phyloP scores from a whole-genome alignment of 2,113 vertebrate genomes.

The Periophthalmodon schlosseri region DNA sequence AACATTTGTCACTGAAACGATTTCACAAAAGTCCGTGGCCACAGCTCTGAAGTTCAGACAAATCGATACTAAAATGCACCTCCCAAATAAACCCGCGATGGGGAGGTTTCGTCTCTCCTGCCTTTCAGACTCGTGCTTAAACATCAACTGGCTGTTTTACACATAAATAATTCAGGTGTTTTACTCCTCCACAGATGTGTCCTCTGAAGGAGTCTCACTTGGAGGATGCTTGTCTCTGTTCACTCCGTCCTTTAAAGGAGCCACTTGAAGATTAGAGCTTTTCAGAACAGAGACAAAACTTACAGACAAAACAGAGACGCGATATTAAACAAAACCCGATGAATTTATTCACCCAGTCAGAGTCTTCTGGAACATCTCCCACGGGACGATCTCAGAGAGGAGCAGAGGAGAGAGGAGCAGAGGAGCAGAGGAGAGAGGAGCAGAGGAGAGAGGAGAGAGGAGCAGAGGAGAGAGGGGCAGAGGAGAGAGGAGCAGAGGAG shows the following conservation, averaged over 20 bases:
- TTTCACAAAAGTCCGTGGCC: no score
- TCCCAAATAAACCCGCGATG: no score
- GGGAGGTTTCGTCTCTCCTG: background rate
- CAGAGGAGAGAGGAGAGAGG: no score
- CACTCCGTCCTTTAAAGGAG: constrained; percentile 57
- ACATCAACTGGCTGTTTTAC: constrained; percentile 1
- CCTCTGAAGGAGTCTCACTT: constrained; percentile 39
- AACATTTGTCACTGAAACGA: no score
- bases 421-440: no score
- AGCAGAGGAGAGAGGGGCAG: no score
- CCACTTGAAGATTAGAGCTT: constrained; percentile 49
- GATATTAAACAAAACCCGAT: constrained; percentile 32
- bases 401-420: no score
- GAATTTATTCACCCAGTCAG: constrained; percentile 41
- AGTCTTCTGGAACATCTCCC: constrained; percentile 55
- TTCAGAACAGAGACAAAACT: constrained; percentile 33
- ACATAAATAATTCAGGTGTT: constrained; percentile 11
- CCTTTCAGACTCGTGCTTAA: background rate
- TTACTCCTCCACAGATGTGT: constrained; percentile 22
- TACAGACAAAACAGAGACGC: constrained; percentile 33
- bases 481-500: no score
- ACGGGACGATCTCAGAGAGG: constrained; percentile 47
- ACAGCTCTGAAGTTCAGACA: no score
- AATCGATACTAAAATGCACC: no score
- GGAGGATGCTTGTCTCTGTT: constrained; percentile 24